Evolutionary conservation across 1,140 invertebrate species (phyloP).

Genomic region (Melanaphis sacchari): DNA sequence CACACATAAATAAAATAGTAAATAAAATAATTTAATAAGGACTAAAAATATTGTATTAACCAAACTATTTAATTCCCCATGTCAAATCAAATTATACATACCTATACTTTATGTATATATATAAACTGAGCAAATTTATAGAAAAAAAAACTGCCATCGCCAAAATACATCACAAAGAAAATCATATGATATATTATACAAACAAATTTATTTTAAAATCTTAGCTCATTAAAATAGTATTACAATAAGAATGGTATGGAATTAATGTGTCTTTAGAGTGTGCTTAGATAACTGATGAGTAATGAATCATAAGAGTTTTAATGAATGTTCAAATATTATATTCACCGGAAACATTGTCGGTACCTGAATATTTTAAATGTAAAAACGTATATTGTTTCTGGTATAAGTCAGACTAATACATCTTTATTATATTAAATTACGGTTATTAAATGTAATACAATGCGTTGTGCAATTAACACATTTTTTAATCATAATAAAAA

Average conservation of each 20-base stretch:
- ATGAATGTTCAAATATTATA: not conserved
- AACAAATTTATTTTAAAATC: not conserved
- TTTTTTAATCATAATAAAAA: not conserved
- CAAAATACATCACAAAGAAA: not conserved
- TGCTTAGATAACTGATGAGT: conserved; percentile 11
- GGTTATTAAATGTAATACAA: not conserved
- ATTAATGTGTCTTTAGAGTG: conserved; percentile 15
- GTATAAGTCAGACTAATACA: not conserved
- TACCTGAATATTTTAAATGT: not conserved
- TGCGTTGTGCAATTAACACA: not conserved
- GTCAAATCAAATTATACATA: not conserved
- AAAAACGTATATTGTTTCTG: not conserved
- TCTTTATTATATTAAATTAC: not conserved
- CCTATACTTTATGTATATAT: not conserved
- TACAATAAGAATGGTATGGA: not conserved
- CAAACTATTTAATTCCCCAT: not conserved
- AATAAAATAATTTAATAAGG: not conserved
- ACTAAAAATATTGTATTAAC: not conserved
- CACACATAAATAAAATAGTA: not conserved
- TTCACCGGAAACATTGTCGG: not conserved
- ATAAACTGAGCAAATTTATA: too few relatives aligned
- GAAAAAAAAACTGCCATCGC: not conserved
- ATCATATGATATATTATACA: not conserved
- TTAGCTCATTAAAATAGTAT: not conserved
- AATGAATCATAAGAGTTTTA: not conserved